A percentile compares a stretch with the other conserved stretches of the same genome.
Evolutionary conservation across 2,797 vertebrate genomes (phyloP).

Genomic region (Macropus fuliginosus): DNA sequence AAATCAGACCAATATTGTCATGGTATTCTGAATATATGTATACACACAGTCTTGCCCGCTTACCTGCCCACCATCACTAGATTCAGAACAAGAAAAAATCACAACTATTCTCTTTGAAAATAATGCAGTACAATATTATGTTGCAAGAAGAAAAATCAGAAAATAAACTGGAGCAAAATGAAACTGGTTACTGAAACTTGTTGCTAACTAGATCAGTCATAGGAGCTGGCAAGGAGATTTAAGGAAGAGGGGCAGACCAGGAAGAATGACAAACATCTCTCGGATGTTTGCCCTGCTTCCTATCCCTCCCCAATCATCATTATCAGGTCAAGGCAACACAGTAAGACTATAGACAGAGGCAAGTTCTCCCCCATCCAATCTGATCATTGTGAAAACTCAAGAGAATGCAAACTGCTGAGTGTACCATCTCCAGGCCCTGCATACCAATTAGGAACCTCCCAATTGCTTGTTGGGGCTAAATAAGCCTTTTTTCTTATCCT

Average conservation of each 20-base stretch:
- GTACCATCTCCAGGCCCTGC: neutral
- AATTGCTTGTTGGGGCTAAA: constrained; percentile 27
- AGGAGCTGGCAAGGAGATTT: neutral
- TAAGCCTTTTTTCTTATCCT: neutral
- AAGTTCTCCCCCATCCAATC: neutral
- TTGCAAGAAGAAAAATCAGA: neutral
- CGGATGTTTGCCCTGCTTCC: neutral
- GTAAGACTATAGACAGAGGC: neutral
- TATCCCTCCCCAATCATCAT: neutral
- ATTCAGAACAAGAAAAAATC: neutral
- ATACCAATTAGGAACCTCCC: constrained; percentile 54
- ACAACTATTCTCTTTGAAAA: neutral
- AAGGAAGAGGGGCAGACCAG: neutral
- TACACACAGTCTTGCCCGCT: neutral
- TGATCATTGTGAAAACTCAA: neutral
- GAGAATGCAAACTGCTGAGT: neutral
- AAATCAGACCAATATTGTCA: neutral
- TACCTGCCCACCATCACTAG: neutral
- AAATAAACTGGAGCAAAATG: neutral
- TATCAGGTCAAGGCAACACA: neutral
- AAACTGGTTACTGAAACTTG: neutral
- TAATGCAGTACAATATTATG: neutral
- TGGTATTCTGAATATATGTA: neutral
- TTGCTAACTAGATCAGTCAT: neutral
- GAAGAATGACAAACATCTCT: neutral